Percentiles rank a stretch among this genome's conserved stretches.
phyloP scores from a whole-genome alignment of 1,140 invertebrate species.

The Drosophila gunungcola region DNA sequence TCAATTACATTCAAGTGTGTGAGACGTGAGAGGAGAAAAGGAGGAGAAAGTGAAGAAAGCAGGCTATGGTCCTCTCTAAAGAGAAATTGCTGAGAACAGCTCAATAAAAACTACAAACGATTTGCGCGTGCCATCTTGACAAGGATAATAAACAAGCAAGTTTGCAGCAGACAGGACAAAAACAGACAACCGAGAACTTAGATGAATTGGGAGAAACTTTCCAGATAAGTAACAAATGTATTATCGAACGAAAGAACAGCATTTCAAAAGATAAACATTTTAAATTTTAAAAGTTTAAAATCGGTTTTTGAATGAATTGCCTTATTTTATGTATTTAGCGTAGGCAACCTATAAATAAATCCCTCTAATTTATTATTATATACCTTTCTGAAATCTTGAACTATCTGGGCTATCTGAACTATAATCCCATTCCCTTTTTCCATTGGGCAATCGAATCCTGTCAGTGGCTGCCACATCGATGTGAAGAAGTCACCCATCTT shows the following conservation, averaged over 20 bases:
- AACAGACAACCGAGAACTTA: not conserved
- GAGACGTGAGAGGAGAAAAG: not conserved
- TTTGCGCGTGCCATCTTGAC: conserved; percentile 57
- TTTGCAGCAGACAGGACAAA: conserved; percentile 17
- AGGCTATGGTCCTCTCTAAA: conserved; percentile 4
- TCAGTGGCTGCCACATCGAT: conserved; percentile 53
- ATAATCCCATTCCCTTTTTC: conserved; percentile 8
- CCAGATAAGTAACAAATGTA: conserved; percentile 6
- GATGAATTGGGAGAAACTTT: conserved; percentile 5
- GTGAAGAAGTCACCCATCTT: conserved; percentile 52
- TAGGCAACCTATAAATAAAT: no score
- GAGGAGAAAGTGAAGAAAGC: not conserved
- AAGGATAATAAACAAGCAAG: conserved; percentile 54
- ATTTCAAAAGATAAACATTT: conserved; percentile 7
- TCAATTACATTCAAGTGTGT: conserved; percentile 58
- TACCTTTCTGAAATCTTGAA: not conserved
- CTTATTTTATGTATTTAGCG: no score
- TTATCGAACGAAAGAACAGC: not conserved
- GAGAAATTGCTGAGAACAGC: conserved; percentile 54
- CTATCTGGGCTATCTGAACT: conserved; percentile 15
- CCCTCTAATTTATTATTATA: no score
- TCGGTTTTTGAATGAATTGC: no score
- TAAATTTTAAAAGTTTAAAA: no score
- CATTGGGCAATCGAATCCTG: conserved; percentile 36
- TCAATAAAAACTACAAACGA: conserved; percentile 64